These are phyloP conservation scores for Bothrops jararaca DNA, from an alignment of 2,113 vertebrate genomes.

Conservation along the genomic window DNA sequence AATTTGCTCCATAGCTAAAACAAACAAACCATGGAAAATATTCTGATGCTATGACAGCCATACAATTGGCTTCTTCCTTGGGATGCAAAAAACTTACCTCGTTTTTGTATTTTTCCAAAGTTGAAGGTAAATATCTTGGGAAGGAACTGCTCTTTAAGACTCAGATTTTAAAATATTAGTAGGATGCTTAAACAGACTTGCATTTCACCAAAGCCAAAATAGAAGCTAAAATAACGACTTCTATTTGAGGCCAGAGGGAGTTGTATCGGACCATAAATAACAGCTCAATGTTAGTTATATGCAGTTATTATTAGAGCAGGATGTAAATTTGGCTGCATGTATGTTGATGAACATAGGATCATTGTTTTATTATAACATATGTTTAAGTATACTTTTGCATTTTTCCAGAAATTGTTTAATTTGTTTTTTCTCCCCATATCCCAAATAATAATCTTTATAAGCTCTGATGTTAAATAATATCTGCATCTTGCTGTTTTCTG, in stretches of 20 bases:
- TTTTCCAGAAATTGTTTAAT: not conserved
- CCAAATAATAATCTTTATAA: not conserved
- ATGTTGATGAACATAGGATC: not conserved
- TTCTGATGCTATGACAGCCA: not conserved
- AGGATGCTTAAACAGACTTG: slow-evolving; percentile 36
- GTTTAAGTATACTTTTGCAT: not conserved
- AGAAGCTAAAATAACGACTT: not conserved
- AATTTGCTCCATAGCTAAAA: slow-evolving; percentile 2
- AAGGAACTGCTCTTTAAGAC: slow-evolving; percentile 32
- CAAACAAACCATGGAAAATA: not conserved
- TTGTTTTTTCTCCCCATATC: not conserved
- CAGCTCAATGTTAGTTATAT: not conserved
- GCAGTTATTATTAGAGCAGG: not conserved
- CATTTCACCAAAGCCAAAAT: not conserved
- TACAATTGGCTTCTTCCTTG: fast-evolving
- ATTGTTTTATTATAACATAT: not conserved
- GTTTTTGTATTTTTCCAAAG: slow-evolving; percentile 11
- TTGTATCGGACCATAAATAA: not conserved
- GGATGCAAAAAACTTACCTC: not conserved
- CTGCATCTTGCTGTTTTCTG: not conserved
- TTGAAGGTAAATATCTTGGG: slow-evolving; percentile 24
- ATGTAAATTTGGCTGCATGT: not conserved
- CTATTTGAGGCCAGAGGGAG: not conserved
- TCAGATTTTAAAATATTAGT: slow-evolving; percentile 52
- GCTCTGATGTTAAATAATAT: not conserved